A percentile compares a stretch with the other conserved stretches of the same genome.
Conservation (phyloP, 2,797 vertebrate species). For the Amblyraja radiata region DNA sequence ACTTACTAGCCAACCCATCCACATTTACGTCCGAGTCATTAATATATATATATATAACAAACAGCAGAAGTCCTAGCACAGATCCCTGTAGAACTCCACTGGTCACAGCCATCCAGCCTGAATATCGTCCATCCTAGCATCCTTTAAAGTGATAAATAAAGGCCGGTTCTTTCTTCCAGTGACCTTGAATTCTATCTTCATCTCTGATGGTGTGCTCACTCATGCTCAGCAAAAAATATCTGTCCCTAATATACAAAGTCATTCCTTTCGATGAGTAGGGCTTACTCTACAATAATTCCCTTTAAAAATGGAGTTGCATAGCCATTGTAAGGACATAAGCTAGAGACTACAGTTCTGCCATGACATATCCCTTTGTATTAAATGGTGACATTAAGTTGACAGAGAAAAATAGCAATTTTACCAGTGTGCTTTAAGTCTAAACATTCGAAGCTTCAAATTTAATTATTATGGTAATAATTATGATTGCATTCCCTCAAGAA, state of each 20-base stretch:
- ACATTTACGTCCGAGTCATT: too few relatives aligned
- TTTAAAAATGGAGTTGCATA: neutral
- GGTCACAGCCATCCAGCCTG: too few relatives aligned
- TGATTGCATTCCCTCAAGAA: conserved; percentile 16
- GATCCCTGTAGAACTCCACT: too few relatives aligned
- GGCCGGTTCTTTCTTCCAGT: neutral
- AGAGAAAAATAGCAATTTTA: conserved; percentile 16
- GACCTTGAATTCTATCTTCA: neutral
- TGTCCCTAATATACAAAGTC: neutral
- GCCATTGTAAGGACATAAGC: neutral
- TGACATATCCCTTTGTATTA: neutral
- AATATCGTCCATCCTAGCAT: neutral
- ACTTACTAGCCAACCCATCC: too few relatives aligned
- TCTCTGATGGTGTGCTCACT: neutral
- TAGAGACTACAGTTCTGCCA: neutral
- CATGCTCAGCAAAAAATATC: neutral
- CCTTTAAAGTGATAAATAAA: neutral
- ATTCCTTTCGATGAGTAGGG: neutral
- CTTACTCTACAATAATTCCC: neutral
- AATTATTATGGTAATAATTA: conserved; percentile 34
- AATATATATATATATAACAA: too few relatives aligned
- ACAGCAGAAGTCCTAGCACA: too few relatives aligned
- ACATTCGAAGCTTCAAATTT: conserved; percentile 28
- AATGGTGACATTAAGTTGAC: conserved; percentile 23
- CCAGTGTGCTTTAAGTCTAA: conserved; percentile 15